Evolutionary conservation across 2,888 invertebrate genomes (phyloP), one percentile per base, ranked within the genome.

Genomic region (Ectemnius continuus): DNA sequence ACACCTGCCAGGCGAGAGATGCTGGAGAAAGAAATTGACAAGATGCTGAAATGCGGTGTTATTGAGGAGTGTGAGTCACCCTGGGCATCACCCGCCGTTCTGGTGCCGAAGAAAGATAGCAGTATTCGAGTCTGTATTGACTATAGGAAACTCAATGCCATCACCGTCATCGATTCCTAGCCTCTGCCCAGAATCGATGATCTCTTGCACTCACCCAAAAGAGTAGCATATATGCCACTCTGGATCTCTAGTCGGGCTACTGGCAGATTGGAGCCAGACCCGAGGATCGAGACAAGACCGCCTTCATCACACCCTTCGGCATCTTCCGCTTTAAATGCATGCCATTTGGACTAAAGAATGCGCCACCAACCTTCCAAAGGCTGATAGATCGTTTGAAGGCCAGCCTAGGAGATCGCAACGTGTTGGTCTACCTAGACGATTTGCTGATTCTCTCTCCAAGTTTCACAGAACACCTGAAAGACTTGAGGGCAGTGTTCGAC

Each of bases 351-450:
- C 2, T 20, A 2, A 20, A 20, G 2, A 20, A 62, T 8, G 8
- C 47, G 0, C 23, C 23, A 0, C 45, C 47, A 1, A 62, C 47
- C 1, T 62, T 62, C 4, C 23, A 47, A 47, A 4, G 62, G 16
- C 2, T 62, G 5, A 47, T 62, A 6, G 47, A 62, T 16, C 62
- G 20, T 2, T 46, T 62, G 4, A 16, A 13, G 4, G 36, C 28
- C n/a, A 56, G 23, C 0, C 18, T 65, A 11, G 36, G 56, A 11
- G 45, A 56, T 1, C 26, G 4, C n/a, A 20, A 16, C 0, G 26
- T 16, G 5, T 5, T 66, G 2, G 16, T 58, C 2, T 65, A 65
- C 4, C 14, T 58, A 1, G 20, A 65, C n/a, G 65, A 65, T 6
- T 26, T 65, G 13, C 28, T 65, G 2, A 57, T 57, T 4, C 16